Conservation (phyloP, 2,113 vertebrate genomes). For the Ctenomys sociabilis region DNA sequence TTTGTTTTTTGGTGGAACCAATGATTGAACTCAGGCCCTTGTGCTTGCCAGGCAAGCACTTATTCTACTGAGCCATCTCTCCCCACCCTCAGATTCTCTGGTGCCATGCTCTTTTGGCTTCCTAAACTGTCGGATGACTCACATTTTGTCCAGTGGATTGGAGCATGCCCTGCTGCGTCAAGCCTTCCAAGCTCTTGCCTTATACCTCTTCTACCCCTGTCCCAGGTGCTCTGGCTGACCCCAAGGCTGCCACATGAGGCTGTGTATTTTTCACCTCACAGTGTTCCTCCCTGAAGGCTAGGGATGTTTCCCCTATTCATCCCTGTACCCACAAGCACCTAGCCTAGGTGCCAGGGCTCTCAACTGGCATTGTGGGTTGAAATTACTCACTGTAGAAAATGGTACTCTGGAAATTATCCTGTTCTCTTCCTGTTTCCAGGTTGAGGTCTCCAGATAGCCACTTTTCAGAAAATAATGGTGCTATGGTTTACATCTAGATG, state of each 20-base stretch:
- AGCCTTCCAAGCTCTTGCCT: not conserved
- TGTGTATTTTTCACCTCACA: not conserved
- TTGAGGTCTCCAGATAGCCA: not conserved
- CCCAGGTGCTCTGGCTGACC: not conserved
- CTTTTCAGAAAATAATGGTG: not conserved
- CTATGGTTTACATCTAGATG: not conserved
- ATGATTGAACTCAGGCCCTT: no score
- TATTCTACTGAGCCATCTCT: no score
- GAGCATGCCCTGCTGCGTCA: not conserved
- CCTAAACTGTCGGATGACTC: not conserved
- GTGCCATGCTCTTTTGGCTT: not conserved
- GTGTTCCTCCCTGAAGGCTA: not conserved
- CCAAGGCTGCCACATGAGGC: not conserved
- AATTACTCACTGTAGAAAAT: constrained; percentile 25
- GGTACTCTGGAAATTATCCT: not conserved
- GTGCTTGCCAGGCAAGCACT: no score
- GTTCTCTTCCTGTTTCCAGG: not conserved
- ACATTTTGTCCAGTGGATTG: not conserved
- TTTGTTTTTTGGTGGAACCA: no score
- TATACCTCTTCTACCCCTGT: not conserved
- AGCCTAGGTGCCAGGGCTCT: not conserved
- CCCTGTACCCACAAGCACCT: not conserved
- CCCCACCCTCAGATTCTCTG: not conserved
- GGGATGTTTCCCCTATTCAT: not conserved
- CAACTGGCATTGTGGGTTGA: constrained; percentile 1